Evolutionary conservation across 2,113 vertebrate genomes (phyloP), one percentile per base, ranked within the genome.

Genomic region (Pitta sordida): DNA sequence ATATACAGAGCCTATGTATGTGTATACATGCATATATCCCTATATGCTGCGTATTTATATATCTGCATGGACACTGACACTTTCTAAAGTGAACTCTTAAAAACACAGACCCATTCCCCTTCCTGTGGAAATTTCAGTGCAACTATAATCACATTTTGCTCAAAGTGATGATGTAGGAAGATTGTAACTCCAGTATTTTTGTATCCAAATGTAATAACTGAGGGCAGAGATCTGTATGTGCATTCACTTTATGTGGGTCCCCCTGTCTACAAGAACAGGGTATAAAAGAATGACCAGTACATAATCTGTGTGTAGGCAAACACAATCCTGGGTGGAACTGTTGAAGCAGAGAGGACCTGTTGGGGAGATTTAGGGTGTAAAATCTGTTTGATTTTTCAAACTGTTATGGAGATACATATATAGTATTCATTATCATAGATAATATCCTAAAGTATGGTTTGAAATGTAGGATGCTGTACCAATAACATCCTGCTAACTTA

Each of bases 211-310:
- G 32, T 80, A 94, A 41, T 62, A 69, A 83, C 43, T 63, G 71
- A 79, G 39, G 64, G 36, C 71, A 83, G 63, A 79, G 63, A 90
- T 88, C 48, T 55, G 18, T 68, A 46, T 75, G 37, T 68, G 22
- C n/a, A 11, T 83, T 90, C 82, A 80, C 17, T 96, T 86, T 76
- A 46, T 30, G 13, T 32, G 70, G 65, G 46, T 93, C 86, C 90
- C 86, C 78, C 83, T 95, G 86, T 74, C 93, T 96, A 94, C 90
- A 77, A 69, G 53, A 87, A 56, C 1, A 52, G 67, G 86, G 59
- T 94, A 88, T 91, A 62, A 70, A 91, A 90, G 43, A 71, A 41
- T 4, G 6, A 70, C 69, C 1, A 0, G 51, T 46, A 3, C 10
- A 53, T 80, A 63, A 52, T 51, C 43, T 64, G 37, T 51, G 53